Base-by-base conservation (phyloP, 2,888 invertebrate genomes). In the Acrobasis repandana region DNA sequence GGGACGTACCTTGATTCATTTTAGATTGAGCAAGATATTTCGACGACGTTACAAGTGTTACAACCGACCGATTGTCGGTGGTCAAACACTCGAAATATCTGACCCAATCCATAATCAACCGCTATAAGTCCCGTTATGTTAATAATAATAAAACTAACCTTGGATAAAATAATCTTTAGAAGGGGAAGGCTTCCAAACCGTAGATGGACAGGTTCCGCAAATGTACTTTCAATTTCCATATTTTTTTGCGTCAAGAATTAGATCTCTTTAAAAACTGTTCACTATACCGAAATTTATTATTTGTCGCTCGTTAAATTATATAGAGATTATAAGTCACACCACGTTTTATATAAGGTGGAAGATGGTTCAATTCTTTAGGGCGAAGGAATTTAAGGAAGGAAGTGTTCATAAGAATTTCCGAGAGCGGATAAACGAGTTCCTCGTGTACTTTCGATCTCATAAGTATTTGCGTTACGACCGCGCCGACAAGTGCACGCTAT, bases 401-500 rank as follows among this genome's bases (percentile, higher is more conserved):
- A 43, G 43, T 11, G 14, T 11, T 43, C 43, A 1, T 43, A 43
- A 43, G 14, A 43, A 43, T 14, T 43, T 43, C 14, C 11, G 43
- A 43, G 11, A 14, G 14, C 43, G n/a, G n/a, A 2, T 43, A 43
- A 43, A 43, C 43, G n/a, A n/a, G 43, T 43, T 43, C 11, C 43
- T n/a, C n/a, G 8, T n/a, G 43, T 43, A 43, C 43, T 43, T 43
- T 43, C 43, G 43, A 43, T 43, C 38, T 34, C 51, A 8, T 15
- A 28, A 51, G 33, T 11, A 43, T 43, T 43, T 51, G 11, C 34
- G 28, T 10, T 49, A 11, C 20, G 14, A 33, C 14, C 33, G 28
- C 14, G 18, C 10, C 15, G 28, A 15, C 33, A 51, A 61, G 61
- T 56, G 61, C 58, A 49, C 62, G 61, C 60, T 62, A 65, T 66